Conservation (phyloP, 2,888 invertebrate genomes). For the Chloromyia formosa region DNA sequence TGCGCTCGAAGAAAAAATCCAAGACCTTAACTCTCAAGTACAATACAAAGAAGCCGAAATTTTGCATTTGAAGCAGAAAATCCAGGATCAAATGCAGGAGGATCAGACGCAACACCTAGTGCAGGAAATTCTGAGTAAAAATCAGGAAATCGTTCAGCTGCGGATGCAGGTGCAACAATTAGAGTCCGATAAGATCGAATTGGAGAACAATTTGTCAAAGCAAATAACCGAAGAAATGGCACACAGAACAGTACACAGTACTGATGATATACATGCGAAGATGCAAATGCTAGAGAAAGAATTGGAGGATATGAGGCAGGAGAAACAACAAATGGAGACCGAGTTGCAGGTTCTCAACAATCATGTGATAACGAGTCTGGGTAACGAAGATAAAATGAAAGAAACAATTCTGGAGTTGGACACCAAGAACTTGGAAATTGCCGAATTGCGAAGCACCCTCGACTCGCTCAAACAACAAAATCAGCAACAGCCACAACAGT, state of each 20-base stretch:
- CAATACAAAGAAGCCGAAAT: conserved; percentile 61
- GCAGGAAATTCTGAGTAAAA: conserved; percentile 60
- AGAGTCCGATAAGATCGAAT: conserved; percentile 62
- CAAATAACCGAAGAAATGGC: conserved; percentile 55
- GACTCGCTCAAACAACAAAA: conserved; percentile 52
- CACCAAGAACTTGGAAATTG: conserved; percentile 61
- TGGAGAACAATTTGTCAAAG: conserved; percentile 59
- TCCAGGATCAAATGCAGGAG: conserved; percentile 64
- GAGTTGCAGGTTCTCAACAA: conserved; percentile 62
- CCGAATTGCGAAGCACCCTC: conserved; percentile 58
- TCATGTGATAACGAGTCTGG: conserved; percentile 59
- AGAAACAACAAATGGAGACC: conserved; percentile 60
- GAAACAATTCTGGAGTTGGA: conserved; percentile 59
- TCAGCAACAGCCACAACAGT: conserved; percentile 13
- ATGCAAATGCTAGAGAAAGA: conserved; percentile 54
- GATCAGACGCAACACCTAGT: conserved; percentile 62
- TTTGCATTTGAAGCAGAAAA: conserved; percentile 59
- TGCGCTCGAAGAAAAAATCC: conserved; percentile 48
- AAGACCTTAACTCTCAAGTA: conserved; percentile 52
- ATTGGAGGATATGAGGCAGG: conserved; percentile 54
- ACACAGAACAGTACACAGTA: conserved; percentile 41
- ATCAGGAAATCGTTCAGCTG: conserved; percentile 63
- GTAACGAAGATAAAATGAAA: conserved; percentile 61
- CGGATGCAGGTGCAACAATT: conserved; percentile 63
- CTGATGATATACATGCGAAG: conserved; percentile 40